Evolutionary conservation across 2,888 invertebrate species (phyloP).

Genomic region (Brachycybe producta): DNA sequence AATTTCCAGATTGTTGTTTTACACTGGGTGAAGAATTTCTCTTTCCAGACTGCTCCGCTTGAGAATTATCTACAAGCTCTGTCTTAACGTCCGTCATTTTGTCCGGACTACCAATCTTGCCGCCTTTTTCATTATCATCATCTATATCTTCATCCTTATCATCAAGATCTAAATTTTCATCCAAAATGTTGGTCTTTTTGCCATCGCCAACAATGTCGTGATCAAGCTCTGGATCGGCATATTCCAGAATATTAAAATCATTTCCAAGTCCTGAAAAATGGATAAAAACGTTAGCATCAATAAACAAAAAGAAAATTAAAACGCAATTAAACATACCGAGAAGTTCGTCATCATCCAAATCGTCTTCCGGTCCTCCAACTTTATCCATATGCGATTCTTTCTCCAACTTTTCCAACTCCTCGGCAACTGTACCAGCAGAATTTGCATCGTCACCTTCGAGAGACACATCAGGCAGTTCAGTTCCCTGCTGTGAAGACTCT

Average conservation of each 20-base stretch:
- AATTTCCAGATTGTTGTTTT: neutral
- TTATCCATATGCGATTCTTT: conserved; percentile 17
- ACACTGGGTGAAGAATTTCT: conserved; percentile 1
- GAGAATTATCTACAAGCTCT: conserved; percentile 19
- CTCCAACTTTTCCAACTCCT: conserved; percentile 53
- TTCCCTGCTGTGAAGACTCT: neutral
- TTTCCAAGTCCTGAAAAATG: conserved; percentile 69
- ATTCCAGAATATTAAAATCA: conserved; percentile 89
- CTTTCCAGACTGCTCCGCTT: conserved; percentile 7
- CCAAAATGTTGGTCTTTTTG: conserved; percentile 70
- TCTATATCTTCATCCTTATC: conserved; percentile 51
- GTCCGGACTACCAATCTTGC: conserved; percentile 19
- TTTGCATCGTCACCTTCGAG: conserved; percentile 41
- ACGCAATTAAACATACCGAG: conserved; percentile 37
- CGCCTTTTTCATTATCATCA: conserved; percentile 45
- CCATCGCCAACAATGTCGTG: conserved; percentile 49
- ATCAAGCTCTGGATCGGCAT: conserved; percentile 85
- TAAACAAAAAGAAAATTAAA: neutral
- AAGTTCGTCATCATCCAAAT: conserved; percentile 73
- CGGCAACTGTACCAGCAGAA: conserved; percentile 47
- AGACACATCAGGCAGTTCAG: conserved; percentile 5
- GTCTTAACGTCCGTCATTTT: conserved; percentile 19
- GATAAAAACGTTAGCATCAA: neutral
- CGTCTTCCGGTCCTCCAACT: conserved; percentile 35
- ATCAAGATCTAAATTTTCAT: conserved; percentile 62